phyloP scores from a whole-genome alignment of 1,140 invertebrate species.

The Lepidurus apus region DNA sequence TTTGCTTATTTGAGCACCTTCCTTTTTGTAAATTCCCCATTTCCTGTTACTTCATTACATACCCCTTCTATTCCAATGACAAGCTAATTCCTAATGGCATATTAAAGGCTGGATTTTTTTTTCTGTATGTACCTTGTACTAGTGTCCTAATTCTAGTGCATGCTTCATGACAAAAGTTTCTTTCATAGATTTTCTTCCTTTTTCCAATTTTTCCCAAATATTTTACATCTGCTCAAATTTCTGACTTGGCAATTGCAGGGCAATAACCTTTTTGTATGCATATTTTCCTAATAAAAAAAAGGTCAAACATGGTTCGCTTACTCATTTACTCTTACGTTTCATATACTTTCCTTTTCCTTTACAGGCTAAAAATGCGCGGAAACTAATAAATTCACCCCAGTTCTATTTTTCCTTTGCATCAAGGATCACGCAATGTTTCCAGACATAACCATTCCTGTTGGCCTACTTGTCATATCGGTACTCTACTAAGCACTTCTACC shows the following conservation, averaged over 20 bases:
- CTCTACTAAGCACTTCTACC: neutral
- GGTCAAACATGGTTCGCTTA: neutral
- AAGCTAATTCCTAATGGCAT: too few species aligned
- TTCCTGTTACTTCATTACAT: too few species aligned
- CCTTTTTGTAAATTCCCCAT: too few species aligned
- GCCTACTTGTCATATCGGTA: neutral
- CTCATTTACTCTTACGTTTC: neutral
- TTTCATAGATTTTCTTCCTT: neutral
- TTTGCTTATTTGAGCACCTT: too few species aligned
- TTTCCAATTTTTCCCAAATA: neutral
- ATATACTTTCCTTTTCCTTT: neutral
- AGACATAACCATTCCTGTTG: neutral
- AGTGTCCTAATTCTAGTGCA: neutral
- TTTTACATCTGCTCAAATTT: conserved; percentile 19
- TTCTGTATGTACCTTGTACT: neutral
- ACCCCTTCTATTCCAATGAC: too few species aligned
- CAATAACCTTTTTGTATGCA: conserved; percentile 18
- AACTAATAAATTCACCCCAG: neutral
- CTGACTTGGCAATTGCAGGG: conserved; percentile 20
- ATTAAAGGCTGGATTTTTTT: neutral
- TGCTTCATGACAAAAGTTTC: neutral
- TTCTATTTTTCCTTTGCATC: too few species aligned
- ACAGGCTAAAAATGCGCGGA: neutral
- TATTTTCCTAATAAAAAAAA: conserved; percentile 20
- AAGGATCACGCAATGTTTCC: neutral